A percentile compares a stretch with the other conserved stretches of the same genome.
These are phyloP conservation scores for Aepyceros melampus DNA, from an alignment of 2,113 vertebrate genomes.

Conservation along the genomic window DNA sequence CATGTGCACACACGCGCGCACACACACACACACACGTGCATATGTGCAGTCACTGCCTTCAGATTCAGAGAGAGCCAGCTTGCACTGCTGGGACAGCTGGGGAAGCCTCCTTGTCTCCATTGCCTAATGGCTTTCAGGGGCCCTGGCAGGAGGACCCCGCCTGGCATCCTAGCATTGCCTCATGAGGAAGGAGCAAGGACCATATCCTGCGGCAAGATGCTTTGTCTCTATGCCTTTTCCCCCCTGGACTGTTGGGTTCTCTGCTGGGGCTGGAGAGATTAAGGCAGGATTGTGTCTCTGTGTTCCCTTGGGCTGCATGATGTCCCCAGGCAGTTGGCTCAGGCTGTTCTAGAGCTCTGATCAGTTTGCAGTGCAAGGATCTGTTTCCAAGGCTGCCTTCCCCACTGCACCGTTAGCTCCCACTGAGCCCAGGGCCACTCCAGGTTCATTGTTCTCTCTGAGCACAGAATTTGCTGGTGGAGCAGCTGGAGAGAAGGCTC, in stretches of 20 bases:
- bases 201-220: neutral
- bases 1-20: neutral
- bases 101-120: neutral
- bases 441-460: neutral
- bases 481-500: neutral
- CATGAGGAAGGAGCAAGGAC: neutral
- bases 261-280: neutral
- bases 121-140: neutral
- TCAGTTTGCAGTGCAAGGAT: neutral
- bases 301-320: neutral
- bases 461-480: neutral
- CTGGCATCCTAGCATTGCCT: neutral
- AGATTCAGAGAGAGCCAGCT: neutral
- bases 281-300: neutral
- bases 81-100: neutral
- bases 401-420: neutral
- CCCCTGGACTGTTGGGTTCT: neutral
- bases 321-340: neutral
- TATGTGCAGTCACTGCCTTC: neutral
- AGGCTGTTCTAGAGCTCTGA: neutral
- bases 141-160: neutral
- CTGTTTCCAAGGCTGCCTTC: slow-evolving; percentile 8
- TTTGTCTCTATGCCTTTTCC: neutral
- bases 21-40: neutral
- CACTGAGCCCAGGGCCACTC: neutral